Conservation (phyloP, 2,888 invertebrate genomes). For the Suillia variegata region DNA sequence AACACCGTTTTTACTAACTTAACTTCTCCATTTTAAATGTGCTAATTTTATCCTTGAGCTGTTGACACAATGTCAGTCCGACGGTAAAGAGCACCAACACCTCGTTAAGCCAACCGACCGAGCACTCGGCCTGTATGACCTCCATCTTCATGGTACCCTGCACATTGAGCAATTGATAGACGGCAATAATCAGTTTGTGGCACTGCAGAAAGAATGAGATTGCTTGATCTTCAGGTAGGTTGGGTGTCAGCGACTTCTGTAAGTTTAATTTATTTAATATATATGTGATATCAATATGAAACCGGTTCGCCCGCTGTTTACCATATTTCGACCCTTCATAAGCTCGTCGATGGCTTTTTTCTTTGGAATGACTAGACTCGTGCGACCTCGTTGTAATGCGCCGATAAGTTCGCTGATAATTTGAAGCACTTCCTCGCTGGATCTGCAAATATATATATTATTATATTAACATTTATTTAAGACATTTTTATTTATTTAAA, state of each 20-base stretch:
- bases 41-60: conserved; percentile 89
- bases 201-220: conserved; percentile 96
- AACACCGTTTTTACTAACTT: conserved; percentile 28
- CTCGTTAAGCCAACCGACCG: conserved; percentile 92
- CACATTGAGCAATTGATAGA: conserved; percentile 83
- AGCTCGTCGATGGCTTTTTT: conserved; percentile 93
- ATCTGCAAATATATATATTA: conserved; percentile 65
- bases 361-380: conserved; percentile 87
- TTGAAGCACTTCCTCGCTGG: conserved; percentile 85
- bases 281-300: conserved; percentile 34
- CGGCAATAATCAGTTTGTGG: conserved; percentile 90
- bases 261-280: conserved; percentile 27
- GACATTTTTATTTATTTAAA: too few species aligned
- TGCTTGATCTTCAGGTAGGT: conserved; percentile 89
- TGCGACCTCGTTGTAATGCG: conserved; percentile 82
- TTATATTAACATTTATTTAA: conserved; percentile 7
- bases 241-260: conserved; percentile 88
- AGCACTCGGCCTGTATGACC: conserved; percentile 87
- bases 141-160: conserved; percentile 87
- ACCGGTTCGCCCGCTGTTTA: too few species aligned
- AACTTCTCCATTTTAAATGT: conserved; percentile 34
- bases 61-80: conserved; percentile 89
- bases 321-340: conserved; percentile 91
- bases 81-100: conserved; percentile 87
- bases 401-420: conserved; percentile 83